phyloP scores from a whole-genome alignment of 2,888 invertebrate genomes.

The Xylocampa areola region DNA sequence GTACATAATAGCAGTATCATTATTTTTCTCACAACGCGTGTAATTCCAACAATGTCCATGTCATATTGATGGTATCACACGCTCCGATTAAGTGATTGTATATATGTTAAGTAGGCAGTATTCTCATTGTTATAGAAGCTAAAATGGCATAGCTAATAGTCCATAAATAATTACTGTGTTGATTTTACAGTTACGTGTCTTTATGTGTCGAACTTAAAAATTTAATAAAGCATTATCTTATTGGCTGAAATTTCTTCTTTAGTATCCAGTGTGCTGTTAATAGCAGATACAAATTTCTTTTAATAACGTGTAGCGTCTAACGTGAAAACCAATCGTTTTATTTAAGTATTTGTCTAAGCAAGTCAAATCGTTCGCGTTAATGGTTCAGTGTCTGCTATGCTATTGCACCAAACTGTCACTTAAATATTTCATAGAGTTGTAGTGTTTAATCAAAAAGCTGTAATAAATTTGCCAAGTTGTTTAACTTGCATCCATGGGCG shows the following conservation, averaged over 20 bases:
- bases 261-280: neutral
- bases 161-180: neutral
- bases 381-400: no score
- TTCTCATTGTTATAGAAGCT: constrained; percentile 4
- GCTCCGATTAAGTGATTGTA: constrained; percentile 1
- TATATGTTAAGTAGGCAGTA: constrained; percentile 4
- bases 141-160: constrained; percentile 4
- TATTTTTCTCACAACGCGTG: constrained; percentile 21
- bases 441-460: no score
- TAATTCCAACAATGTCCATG: constrained; percentile 52
- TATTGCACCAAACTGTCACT: no score
- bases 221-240: neutral
- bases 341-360: no score
- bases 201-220: no score
- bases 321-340: no score
- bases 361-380: no score
- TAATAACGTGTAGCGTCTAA: no score
- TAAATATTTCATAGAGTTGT: no score
- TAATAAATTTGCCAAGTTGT: no score
- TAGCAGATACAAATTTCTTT: no score
- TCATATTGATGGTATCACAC: constrained; percentile 54
- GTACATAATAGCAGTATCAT: constrained; percentile 24
- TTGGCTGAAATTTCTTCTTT: neutral
- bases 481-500: no score
- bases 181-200: constrained; percentile 4